A percentile compares a stretch with the other conserved stretches of the same genome.
These are phyloP conservation scores for Neoitamus cyanurus DNA, from an alignment of 2,888 invertebrate species.

Conservation along the genomic window DNA sequence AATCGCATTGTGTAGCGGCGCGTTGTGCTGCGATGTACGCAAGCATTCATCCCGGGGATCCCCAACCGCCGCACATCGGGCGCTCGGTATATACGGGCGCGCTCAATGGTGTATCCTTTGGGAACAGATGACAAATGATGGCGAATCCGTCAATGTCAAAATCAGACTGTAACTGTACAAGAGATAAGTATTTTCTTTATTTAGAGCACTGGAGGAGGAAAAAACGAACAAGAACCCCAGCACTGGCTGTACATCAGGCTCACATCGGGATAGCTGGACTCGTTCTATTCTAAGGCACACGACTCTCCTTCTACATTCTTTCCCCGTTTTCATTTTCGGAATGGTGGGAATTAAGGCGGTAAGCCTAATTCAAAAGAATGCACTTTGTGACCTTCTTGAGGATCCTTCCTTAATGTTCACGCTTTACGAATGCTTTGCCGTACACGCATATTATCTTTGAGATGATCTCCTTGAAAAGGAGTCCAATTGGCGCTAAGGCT, in stretches of 20 bases:
- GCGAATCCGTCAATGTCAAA: constrained; percentile 68
- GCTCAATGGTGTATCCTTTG: constrained; percentile 58
- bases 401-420: not conserved
- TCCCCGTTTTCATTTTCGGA: constrained; percentile 3
- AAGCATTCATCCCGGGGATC: constrained; percentile 18
- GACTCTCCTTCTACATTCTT: not conserved
- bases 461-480: not conserved
- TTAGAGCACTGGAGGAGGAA: constrained; percentile 28
- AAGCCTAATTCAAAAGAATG: not conserved
- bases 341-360: not conserved
- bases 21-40: not conserved
- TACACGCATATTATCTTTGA: not conserved
- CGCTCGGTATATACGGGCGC: constrained; percentile 9
- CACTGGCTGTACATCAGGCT: constrained; percentile 10
- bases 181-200: constrained; percentile 48
- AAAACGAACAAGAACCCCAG: constrained; percentile 3
- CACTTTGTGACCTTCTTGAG: not conserved
- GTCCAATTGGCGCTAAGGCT: no score
- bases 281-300: constrained; percentile 24
- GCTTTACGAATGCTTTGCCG: not conserved
- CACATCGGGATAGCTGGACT: constrained; percentile 10
- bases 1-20: constrained; percentile 19
- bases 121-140: constrained; percentile 66
- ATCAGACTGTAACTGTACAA: constrained; percentile 67
- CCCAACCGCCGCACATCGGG: not conserved